phyloP scores from a whole-genome alignment of 2,113 vertebrate species.

The Pteronura brasiliensis region DNA sequence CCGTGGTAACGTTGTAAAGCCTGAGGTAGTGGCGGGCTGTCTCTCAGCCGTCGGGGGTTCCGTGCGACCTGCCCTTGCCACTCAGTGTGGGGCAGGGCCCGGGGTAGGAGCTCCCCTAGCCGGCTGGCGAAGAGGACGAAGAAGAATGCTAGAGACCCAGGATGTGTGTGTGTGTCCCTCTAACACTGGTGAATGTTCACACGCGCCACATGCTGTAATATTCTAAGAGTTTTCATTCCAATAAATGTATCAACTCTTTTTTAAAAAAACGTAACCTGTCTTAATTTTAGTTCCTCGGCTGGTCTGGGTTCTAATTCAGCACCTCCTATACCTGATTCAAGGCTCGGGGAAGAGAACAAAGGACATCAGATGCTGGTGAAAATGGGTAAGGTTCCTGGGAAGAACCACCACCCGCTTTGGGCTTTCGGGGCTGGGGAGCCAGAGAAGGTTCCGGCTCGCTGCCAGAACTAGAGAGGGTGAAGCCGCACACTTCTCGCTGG shows the following conservation, averaged over 20 bases:
- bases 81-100: neutral
- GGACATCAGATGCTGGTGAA: slow-evolving; percentile 92
- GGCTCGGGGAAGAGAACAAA: slow-evolving; percentile 98
- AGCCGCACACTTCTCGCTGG: neutral
- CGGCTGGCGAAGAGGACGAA: neutral
- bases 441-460: neutral
- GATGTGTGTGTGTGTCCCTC: neutral
- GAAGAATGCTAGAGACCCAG: neutral
- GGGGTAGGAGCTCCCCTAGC: neutral
- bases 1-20: neutral
- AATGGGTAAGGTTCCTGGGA: slow-evolving; percentile 84
- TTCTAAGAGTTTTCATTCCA: neutral
- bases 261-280: neutral
- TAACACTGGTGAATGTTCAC: neutral
- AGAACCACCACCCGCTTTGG: neutral
- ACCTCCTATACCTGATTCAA: slow-evolving; percentile 83
- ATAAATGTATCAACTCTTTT: neutral
- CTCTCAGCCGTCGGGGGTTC: neutral
- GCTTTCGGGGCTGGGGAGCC: neutral
- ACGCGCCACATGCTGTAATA: neutral
- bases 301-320: slow-evolving; percentile 87
- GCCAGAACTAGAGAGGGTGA: neutral
- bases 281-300: slow-evolving; percentile 87
- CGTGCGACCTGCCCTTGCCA: neutral
- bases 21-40: neutral